A percentile compares a stretch with the other conserved stretches of the same genome.
These are phyloP conservation scores for Oophaga pumilio DNA, from an alignment of 2,113 vertebrate species.

Conservation along the genomic window DNA sequence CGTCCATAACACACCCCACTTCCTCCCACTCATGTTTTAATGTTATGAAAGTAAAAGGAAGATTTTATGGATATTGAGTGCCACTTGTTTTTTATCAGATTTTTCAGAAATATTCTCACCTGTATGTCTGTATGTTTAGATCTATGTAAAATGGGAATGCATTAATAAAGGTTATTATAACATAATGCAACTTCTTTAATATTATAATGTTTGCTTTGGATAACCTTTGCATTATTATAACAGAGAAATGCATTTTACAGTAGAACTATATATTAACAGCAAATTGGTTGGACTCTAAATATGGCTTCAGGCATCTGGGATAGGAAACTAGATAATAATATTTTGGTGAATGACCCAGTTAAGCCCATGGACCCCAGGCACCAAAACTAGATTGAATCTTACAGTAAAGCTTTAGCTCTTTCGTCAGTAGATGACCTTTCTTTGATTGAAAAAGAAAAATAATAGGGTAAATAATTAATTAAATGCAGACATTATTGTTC, in stretches of 20 bases:
- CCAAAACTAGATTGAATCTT: neutral
- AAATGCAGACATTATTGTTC: neutral
- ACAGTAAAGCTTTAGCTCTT: neutral
- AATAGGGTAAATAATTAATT: constrained; percentile 7
- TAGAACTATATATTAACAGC: neutral
- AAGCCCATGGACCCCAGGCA: neutral
- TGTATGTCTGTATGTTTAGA: no score
- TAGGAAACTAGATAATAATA: neutral
- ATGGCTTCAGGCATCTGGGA: neutral
- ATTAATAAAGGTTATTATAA: neutral
- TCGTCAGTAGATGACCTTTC: constrained; percentile 10
- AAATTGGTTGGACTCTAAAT: neutral
- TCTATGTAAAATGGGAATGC: no score
- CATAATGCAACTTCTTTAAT: neutral
- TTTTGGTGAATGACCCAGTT: constrained; percentile 18
- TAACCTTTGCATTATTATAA: neutral
- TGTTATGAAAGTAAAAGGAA: no score
- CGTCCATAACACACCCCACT: no score
- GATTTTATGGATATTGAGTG: no score
- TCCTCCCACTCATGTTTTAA: no score
- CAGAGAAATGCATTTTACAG: neutral
- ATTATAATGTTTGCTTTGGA: neutral
- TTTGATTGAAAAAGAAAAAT: neutral
- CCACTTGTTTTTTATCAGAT: no score
- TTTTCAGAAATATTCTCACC: no score